phyloP scores from a whole-genome alignment of 2,113 vertebrate species.

The Gorsachius goisagi region DNA sequence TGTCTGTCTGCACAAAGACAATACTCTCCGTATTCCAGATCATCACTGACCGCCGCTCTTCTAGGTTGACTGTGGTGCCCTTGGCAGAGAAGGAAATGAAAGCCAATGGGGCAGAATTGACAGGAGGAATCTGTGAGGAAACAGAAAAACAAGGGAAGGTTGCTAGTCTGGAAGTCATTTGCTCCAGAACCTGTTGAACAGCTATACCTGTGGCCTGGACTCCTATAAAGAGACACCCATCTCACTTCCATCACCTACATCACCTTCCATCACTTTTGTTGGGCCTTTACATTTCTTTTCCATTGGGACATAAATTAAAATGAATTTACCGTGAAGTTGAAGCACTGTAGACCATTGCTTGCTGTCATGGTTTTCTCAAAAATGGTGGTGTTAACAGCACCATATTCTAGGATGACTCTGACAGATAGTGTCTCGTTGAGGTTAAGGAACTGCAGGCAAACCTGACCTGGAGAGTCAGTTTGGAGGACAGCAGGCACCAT shows the following conservation, averaged over 20 bases:
- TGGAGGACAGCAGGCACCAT: conserved; percentile 64
- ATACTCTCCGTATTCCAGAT: conserved; percentile 17
- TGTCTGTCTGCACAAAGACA: conserved; percentile 61
- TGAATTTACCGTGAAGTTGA: conserved; percentile 47
- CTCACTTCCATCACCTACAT: neutral
- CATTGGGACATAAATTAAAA: neutral
- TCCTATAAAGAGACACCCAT: neutral
- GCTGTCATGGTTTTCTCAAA: neutral
- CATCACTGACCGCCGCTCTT: conserved; percentile 36
- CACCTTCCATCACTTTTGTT: neutral
- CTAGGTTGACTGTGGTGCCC: neutral
- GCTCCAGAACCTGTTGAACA: neutral
- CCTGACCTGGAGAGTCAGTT: conserved; percentile 13
- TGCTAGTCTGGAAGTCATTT: neutral
- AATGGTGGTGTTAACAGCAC: conserved; percentile 30
- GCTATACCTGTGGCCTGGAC: neutral
- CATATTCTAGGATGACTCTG: conserved; percentile 39
- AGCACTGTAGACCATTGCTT: conserved; percentile 45
- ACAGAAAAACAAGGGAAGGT: neutral
- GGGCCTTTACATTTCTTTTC: neutral
- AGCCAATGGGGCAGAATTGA: neutral
- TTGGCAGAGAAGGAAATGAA: conserved; percentile 60
- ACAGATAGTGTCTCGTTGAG: neutral
- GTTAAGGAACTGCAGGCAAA: conserved; percentile 59
- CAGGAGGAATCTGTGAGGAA: conserved; percentile 32